Evolutionary conservation across 2,113 vertebrate species (phyloP), one percentile per base, ranked within the genome.

Genomic region (Halcyon senegalensis): DNA sequence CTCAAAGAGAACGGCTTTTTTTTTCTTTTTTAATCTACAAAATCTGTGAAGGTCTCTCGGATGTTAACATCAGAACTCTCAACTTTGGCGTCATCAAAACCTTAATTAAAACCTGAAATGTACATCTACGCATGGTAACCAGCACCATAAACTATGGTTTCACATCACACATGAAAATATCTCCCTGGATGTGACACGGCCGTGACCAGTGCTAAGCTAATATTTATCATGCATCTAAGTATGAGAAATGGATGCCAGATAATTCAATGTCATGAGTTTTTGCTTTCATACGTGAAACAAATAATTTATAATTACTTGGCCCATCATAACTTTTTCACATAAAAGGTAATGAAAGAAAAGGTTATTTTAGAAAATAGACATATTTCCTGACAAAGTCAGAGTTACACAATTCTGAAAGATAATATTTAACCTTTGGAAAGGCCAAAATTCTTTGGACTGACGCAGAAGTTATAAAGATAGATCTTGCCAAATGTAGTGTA

Each of bases 341-440:
- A 64, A 90, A 92, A 90, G 35, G 24, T 63, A 87, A 48, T 44
- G 44, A 86, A 91, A 89, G 24, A 76, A 83, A 62, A 89, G 19
- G 9, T 84, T 91, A 35, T 81, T 96, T 74, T 68, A 93, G 92
- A 90, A 92, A 95, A 96, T 10, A 2, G 13, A 94, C 37, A n/a
- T 37, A 84, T 82, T 97, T 97, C 93, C 94, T 68, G 64, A 94
- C 62, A 75, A 64, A 93, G 62, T 9, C 39, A 81, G 59, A 87
- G 62, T 84, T 97, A 93, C 87, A 95, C 93, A 89, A 84, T 88
- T 97, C 95, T 77, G 48, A 92, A 95, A 94, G 79, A 95, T 97
- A 96, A 96, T 94, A 96, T 93, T 91, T 81, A 89, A 87, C 81
- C 85, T 97, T 95, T 75, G 53, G 41, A 96, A 95, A 97, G 67